Percentiles rank a stretch among this genome's conserved stretches.
Conservation (phyloP, 2,113 vertebrate species). For the Melanocharis versteri region DNA sequence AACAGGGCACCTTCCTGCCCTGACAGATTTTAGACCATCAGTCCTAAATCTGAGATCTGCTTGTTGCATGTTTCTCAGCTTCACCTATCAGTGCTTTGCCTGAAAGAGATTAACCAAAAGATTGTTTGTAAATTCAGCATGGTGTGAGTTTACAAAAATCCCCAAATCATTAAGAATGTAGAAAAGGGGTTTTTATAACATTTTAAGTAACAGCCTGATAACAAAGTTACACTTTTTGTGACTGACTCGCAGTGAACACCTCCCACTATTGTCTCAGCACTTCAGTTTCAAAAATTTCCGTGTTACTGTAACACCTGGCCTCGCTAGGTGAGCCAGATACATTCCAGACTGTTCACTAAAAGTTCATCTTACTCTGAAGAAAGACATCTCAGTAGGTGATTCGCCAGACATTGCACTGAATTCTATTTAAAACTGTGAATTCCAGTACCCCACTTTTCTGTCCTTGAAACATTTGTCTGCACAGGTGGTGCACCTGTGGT, state of each 20-base stretch:
- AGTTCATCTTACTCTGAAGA: neutral
- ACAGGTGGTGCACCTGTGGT: neutral
- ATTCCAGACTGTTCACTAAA: neutral
- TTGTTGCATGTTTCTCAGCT: neutral
- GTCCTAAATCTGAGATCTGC: neutral
- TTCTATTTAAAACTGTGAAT: neutral
- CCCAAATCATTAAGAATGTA: neutral
- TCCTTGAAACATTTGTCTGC: neutral
- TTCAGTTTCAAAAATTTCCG: neutral
- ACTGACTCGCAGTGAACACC: neutral
- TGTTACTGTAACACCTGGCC: neutral
- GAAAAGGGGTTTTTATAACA: fast-evolving
- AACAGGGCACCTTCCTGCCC: neutral
- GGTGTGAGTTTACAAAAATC: neutral
- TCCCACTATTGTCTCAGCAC: neutral
- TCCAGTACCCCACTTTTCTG: neutral
- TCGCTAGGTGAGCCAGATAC: neutral
- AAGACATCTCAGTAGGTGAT: neutral
- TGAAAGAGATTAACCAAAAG: neutral
- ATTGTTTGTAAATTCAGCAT: neutral
- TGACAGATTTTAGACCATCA: neutral
- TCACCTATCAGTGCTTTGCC: neutral
- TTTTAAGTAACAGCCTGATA: neutral
- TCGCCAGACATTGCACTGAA: neutral
- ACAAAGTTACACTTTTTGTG: neutral